Evolutionary conservation across 2,888 invertebrate species (phyloP).

Genomic region (Xestia xanthographa): DNA sequence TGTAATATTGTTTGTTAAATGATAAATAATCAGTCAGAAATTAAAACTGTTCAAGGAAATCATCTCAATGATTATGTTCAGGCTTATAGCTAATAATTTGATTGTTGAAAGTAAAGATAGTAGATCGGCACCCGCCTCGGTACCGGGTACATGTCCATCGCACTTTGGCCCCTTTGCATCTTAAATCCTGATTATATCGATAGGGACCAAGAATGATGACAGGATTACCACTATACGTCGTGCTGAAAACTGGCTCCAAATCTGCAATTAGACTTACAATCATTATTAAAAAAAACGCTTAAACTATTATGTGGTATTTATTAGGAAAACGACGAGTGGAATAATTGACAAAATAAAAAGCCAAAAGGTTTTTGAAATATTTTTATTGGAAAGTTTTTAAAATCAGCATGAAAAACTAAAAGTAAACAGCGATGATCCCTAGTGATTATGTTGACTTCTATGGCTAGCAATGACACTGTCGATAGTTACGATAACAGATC

Average conservation of each 20-base stretch:
- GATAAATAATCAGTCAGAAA: background rate
- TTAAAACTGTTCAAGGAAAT: background rate
- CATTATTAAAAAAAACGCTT: background rate
- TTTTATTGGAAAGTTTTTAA: no score
- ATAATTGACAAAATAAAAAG: background rate
- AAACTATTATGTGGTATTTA: background rate
- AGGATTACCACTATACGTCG: conserved; percentile 49
- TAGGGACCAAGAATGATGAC: conserved; percentile 40
- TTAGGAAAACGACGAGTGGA: background rate
- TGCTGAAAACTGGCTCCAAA: conserved; percentile 39
- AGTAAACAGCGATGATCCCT: background rate
- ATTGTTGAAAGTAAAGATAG: conserved; percentile 6
- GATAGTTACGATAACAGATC: conserved; percentile 43
- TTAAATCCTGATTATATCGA: conserved; percentile 42
- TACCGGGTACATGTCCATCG: conserved; percentile 45
- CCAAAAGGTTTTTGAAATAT: no score
- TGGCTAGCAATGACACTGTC: conserved; percentile 20
- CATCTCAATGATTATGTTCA: background rate
- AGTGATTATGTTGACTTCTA: conserved; percentile 22
- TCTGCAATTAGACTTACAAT: conserved; percentile 8
- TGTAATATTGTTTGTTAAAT: no score
- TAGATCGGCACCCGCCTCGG: background rate
- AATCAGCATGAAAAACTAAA: background rate
- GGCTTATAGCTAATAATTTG: background rate
- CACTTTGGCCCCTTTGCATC: conserved; percentile 32